Conservation (phyloP, 2,797 vertebrate genomes). For the Galagoides demidoff region DNA sequence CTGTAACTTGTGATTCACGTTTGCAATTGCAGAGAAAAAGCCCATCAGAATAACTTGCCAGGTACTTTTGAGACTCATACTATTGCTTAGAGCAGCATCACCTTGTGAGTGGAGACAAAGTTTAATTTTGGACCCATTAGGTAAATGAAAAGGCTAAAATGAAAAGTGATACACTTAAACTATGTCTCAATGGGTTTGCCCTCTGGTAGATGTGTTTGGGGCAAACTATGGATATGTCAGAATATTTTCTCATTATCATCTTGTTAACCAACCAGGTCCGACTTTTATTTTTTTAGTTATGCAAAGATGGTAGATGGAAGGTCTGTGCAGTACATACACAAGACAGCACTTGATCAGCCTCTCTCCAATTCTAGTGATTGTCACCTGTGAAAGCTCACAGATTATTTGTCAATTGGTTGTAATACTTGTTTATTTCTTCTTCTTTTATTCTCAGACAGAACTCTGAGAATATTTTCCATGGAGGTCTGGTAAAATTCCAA, state of each 20-base stretch:
- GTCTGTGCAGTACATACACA: neutral
- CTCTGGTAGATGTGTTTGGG: neutral
- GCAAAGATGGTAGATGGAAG: slow-evolving; percentile 6
- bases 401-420: slow-evolving; percentile 3
- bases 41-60: neutral
- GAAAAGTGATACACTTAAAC: neutral
- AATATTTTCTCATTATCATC: slow-evolving; percentile 56
- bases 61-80: neutral
- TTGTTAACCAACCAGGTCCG: slow-evolving; percentile 26
- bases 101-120: neutral
- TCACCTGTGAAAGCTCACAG: slow-evolving; percentile 30
- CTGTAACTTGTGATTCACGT: neutral
- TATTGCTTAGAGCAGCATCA: neutral
- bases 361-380: neutral
- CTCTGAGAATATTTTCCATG: slow-evolving; percentile 40
- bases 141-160: neutral
- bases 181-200: neutral
- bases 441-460: slow-evolving; percentile 27
- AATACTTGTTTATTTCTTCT: slow-evolving; percentile 49
- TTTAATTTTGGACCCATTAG: slow-evolving; percentile 13
- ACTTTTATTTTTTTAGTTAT: slow-evolving; percentile 34
- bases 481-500: neutral
- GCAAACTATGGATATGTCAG: neutral
- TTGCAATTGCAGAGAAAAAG: neutral
- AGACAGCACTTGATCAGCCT: neutral